Base-by-base conservation (phyloP, 1,140 invertebrate genomes). In the Onthophagus taurus region DNA sequence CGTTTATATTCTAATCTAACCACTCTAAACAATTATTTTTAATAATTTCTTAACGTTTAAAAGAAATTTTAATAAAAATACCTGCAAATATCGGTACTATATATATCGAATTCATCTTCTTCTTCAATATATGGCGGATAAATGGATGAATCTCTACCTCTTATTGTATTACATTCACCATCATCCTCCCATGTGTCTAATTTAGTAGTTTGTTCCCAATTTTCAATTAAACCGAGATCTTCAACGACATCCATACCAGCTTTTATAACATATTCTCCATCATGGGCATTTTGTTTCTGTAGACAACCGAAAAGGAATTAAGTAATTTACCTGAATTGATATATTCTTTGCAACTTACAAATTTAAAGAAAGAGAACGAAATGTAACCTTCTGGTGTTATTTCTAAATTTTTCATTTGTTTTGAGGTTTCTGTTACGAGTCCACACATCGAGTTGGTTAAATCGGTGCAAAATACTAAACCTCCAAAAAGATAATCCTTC, bases 121-220 rank as follows among this genome's bases (percentile, higher is more conserved):
- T 39, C 37, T 7, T 39, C 23, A 39, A 21, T 39, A 26, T 17
- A 26, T 12, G 37, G 37, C 11, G 37, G 37, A 39, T 39, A 39
- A 21, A 39, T 39, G 6, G 37, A 24, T n/a, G 37, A 39, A 13
- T 39, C 37, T 13, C 37, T 23, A 12, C 37, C 37, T n/a, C 37
- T 11, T 6, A 39, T 26, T 13, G 9, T 17, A 26, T 39, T 39
- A 24, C 37, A 39, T 14, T 3, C 26, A 12, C 20, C 23, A 6
- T 24, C 13, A 2, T 13, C 14, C 11, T 12, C 37, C 37, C 37
- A 39, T 4, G 21, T 26, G 16, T 26, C 23, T 26, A 26, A 24
- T n/a, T 24, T 13, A n/a, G 13, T 26, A n/a, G 9, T 9, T 39
- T 16, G 20, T 13, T 39, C 21, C 37, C 37, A 39, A 11, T 17